A percentile compares a stretch with the other conserved stretches of the same genome.
Evolutionary conservation across 2,888 invertebrate genomes (phyloP).

Genomic region (Dicycla oo): DNA sequence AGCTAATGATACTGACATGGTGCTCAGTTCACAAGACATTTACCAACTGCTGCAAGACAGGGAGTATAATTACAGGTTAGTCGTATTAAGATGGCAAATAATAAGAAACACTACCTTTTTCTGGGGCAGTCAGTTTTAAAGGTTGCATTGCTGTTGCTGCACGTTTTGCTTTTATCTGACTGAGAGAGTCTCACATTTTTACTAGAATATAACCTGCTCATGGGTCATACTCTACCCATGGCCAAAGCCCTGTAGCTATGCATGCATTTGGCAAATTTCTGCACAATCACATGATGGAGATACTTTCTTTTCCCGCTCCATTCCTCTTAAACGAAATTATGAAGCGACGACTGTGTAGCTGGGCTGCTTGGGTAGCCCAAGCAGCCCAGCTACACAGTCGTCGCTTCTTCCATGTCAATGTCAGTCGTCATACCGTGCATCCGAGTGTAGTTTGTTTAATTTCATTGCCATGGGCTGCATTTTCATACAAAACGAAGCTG

Average conservation of each 20-base stretch:
- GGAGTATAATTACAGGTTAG: conserved; percentile 41
- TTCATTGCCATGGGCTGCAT: not conserved
- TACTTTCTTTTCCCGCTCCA: not conserved
- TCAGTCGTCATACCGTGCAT: not conserved
- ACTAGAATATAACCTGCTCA: not conserved
- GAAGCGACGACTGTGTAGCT: not conserved
- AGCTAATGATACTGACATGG: conserved; percentile 2
- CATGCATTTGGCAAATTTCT: no score
- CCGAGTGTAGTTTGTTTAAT: not conserved
- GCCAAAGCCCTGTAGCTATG: no score
- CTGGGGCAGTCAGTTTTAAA: not conserved
- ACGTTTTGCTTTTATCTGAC: not conserved
- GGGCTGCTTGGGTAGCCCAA: not conserved
- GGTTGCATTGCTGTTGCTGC: no score
- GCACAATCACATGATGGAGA: not conserved
- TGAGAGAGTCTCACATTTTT: not conserved
- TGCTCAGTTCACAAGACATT: conserved; percentile 19
- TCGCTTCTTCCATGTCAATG: not conserved
- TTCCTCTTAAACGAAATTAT: not conserved
- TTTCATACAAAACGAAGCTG: not conserved
- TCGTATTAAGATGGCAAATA: no score
- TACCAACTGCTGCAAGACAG: conserved; percentile 36
- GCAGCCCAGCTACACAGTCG: no score
- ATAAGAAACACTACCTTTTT: no score
- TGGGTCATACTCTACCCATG: no score